These are phyloP conservation scores for Drosophila santomea DNA, from an alignment of 1,140 invertebrate genomes.

Conservation along the genomic window DNA sequence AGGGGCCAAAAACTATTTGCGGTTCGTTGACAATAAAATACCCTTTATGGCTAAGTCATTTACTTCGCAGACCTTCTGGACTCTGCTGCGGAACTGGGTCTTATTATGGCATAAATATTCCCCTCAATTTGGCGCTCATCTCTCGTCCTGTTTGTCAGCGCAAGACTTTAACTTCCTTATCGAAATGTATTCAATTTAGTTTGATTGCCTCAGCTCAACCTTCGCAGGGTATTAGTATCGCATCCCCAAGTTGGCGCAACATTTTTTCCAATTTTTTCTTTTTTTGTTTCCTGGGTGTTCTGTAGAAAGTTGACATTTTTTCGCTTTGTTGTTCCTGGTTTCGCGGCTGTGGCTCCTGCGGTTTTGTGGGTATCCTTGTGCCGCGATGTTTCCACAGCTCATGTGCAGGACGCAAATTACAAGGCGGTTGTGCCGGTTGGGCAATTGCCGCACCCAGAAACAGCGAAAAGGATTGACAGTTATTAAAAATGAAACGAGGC, in stretches of 20 bases:
- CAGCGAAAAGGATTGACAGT: conserved; percentile 77
- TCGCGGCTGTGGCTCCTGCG: conserved; percentile 35
- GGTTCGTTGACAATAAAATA: conserved; percentile 57
- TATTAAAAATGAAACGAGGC: conserved; percentile 82
- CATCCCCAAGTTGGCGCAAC: neutral
- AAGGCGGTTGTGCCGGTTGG: conserved; percentile 61
- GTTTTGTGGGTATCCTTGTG: conserved; percentile 28
- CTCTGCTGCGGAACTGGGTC: neutral
- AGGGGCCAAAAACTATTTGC: conserved; percentile 53
- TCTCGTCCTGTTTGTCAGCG: neutral
- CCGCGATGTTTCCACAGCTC: conserved; percentile 29
- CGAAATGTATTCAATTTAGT: conserved; percentile 43
- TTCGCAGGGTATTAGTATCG: conserved; percentile 26
- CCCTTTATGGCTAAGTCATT: conserved; percentile 30
- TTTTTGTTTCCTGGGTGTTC: neutral
- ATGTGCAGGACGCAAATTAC: conserved; percentile 66
- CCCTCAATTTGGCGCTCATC: conserved; percentile 13
- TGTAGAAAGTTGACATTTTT: conserved; percentile 28
- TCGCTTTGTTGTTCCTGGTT: conserved; percentile 35
- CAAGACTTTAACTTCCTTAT: conserved; percentile 18
- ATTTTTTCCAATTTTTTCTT: conserved; percentile 2
- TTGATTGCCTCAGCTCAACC: conserved; percentile 39
- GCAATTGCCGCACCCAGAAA: conserved; percentile 70
- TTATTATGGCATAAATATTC: conserved; percentile 23
- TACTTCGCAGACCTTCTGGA: neutral